Base-by-base conservation (phyloP, 2,797 vertebrate genomes). In the Sebastes oblongus region DNA sequence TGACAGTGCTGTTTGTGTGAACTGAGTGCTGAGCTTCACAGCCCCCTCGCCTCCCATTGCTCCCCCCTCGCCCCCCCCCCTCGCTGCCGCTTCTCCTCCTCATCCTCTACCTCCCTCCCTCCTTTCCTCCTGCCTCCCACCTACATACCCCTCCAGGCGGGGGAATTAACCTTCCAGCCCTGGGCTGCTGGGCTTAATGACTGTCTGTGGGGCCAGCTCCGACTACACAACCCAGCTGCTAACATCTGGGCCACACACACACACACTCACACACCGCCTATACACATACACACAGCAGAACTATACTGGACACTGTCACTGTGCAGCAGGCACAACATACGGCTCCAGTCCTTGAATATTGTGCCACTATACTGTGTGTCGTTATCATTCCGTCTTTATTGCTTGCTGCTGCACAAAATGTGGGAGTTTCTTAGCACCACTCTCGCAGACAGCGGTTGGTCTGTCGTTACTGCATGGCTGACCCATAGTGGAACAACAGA, bases 1-100 rank as follows among this genome's bases (percentile, higher is more conserved):
- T 95, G 95, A 95, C 95, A 88, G 71, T 90, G 92, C 93, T 93
- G 91, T 93, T 95, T 93, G 91, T 87, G 82, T 91, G 91, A 93
- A 93, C 90, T 86, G 91, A 93, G 91, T 91, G 81, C 92, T 91
- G 89, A 92, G 87, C 91, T 92, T 91, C 93, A 93, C 91, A 91
- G 90, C 92, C 93, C 93, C 91, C 91, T 90, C 85, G 73, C 86
- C 88, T 91, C 89, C 84, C 91, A 90, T 91, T 89, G 76, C 81
- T 18, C 79, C 58, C 75, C 75, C 55, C 29, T 3, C 32, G 24
- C 6, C 1, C 30, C 68, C n/a, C 65, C 52, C 25, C 68, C n/a
- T 8, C 34, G 30, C 74, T 55, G 20, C 80, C 20, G 16, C 67
- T 68, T 72, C 74, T 69, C 77, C 70, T 67, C 77, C 81, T 80